Conservation (phyloP, 2,797 vertebrate genomes). For the Platyrinchus mystaceus region DNA sequence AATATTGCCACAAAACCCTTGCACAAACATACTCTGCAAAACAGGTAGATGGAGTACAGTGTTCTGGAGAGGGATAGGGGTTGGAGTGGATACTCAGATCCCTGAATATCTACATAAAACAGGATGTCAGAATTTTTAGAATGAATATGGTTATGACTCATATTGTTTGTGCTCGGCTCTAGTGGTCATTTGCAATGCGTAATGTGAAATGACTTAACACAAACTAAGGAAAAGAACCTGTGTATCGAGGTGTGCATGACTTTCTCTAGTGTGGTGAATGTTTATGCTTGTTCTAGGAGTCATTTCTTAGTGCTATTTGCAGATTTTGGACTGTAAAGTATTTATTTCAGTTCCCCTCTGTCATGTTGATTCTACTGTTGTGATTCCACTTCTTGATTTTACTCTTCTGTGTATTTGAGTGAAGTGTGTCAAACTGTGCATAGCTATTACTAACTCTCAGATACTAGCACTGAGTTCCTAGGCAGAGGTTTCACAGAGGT, state of each 20-base stretch:
- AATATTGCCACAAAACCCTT: neutral
- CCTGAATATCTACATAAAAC: neutral
- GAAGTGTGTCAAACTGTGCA: fast-evolving
- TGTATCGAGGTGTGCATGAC: neutral
- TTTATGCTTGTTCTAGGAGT: neutral
- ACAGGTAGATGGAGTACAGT: neutral
- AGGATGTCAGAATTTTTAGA: neutral
- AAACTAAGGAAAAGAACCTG: neutral
- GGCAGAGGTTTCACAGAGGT: neutral
- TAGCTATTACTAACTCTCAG: neutral
- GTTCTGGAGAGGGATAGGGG: neutral
- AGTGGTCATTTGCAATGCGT: neutral
- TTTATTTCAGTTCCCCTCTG: neutral
- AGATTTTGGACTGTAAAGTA: neutral
- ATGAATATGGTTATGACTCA: neutral
- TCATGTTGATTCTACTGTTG: fast-evolving
- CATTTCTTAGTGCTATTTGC: neutral
- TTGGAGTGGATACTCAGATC: neutral
- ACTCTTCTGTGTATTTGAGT: neutral
- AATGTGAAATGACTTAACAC: neutral
- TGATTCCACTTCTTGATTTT: neutral
- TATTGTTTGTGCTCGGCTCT: neutral
- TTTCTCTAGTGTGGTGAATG: neutral
- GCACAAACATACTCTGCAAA: neutral
- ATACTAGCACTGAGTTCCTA: neutral